phyloP scores from a whole-genome alignment of 2,888 invertebrate species.

The Parasteatoda lunata region DNA sequence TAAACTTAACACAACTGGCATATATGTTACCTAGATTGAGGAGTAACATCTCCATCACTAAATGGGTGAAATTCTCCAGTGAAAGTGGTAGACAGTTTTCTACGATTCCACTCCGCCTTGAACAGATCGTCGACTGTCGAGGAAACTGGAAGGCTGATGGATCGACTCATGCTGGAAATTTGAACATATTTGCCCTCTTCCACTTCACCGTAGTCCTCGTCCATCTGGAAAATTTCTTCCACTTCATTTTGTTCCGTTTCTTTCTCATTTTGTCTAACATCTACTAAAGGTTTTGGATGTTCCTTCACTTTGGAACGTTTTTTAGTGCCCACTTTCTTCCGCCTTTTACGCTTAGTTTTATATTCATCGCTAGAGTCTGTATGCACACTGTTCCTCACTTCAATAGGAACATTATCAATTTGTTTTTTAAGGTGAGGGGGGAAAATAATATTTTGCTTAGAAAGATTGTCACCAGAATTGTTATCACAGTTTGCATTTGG shows the following conservation, averaged over 20 bases:
- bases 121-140: conserved; percentile 36
- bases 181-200: conserved; percentile 60
- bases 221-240: conserved; percentile 71
- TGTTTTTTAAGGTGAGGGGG: not conserved
- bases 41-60: conserved; percentile 85
- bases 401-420: conserved; percentile 5
- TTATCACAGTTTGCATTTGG: conserved; percentile 44
- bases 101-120: conserved; percentile 40
- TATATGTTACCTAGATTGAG: conserved; percentile 60
- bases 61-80: conserved; percentile 86
- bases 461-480: conserved; percentile 14
- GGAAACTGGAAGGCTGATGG: conserved; percentile 60
- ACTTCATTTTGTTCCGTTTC: conserved; percentile 29
- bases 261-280: conserved; percentile 1
- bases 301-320: conserved; percentile 50
- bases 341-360: conserved; percentile 71
- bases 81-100: conserved; percentile 62
- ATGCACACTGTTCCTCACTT: conserved; percentile 24
- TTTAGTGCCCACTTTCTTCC: conserved; percentile 71
- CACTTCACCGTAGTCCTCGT: conserved; percentile 68
- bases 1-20: too few relatives aligned
- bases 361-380: conserved; percentile 67
- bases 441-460: not conserved
- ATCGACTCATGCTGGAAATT: conserved; percentile 40
- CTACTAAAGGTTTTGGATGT: not conserved